Conservation (phyloP, 2,797 vertebrate genomes). For the Thripadectes ignobilis region DNA sequence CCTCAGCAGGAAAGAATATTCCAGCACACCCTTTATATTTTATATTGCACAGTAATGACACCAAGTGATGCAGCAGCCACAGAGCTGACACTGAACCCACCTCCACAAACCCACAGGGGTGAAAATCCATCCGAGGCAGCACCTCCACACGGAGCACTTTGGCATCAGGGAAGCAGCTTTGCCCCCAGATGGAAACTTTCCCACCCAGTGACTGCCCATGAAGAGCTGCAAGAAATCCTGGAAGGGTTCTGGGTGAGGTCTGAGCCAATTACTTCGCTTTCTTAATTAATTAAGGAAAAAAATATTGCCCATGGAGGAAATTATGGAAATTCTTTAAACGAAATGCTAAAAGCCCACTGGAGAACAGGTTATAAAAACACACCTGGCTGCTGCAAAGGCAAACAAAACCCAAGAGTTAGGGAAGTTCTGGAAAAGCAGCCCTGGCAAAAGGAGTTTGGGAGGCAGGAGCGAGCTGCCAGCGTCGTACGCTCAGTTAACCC, state of each 20-base stretch:
- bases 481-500: not conserved
- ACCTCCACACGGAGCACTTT: fast-evolving
- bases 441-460: not conserved
- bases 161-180: not conserved
- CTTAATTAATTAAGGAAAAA: not conserved
- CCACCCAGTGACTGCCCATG: fast-evolving
- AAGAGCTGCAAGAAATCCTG: not conserved
- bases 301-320: fast-evolving
- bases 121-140: not conserved
- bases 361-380: not conserved
- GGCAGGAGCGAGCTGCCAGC: not conserved
- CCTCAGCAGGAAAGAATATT: fast-evolving
- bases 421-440: not conserved
- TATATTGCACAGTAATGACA: fast-evolving
- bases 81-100: not conserved
- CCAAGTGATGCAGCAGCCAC: not conserved
- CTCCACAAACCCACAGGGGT: fast-evolving
- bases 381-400: not conserved
- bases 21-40: not conserved
- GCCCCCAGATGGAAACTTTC: not conserved
- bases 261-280: not conserved
- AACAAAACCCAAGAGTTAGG: not conserved
- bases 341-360: not conserved
- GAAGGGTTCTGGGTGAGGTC: not conserved
- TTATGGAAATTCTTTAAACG: not conserved